Base-by-base conservation (phyloP, 2,888 invertebrate species). In the Smittia aterrima region DNA sequence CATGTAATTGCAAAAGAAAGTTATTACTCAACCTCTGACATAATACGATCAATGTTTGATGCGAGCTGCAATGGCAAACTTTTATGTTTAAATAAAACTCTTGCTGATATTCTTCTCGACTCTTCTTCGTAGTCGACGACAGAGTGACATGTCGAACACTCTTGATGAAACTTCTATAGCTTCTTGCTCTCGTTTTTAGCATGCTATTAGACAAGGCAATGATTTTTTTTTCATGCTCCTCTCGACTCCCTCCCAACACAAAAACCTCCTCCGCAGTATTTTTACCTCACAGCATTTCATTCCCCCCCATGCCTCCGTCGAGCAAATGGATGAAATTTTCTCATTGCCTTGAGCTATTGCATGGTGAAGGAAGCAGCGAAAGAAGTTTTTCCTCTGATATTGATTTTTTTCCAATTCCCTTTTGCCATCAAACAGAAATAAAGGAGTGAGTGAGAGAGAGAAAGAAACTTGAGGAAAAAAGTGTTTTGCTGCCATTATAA, bases 361-460 rank as follows among this genome's bases (percentile, higher is more conserved):
- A 58, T 47, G n/a, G 1, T 27, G 64, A 13, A 27, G n/a, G 25
- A 27, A 64, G 27, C 1, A 64, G 64, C 27, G n/a, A 64, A 64
- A 13, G 64, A 64, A 64, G 13, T 64, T 64, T 64, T 64, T 27
- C 64, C 25, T 64, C 38, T 20, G 13, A 20, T 72, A 72, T 72
- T 62, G 72, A 72, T 72, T 72, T 72, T 68, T 72, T 72, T 70
- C 68, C 68, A 70, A 70, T 70, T 70, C 40, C 47, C 53, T 70
- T 58, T 72, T 58, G 58, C 58, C 58, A 58, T 58, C 58, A 58
- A 58, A 22, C 58, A 2, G 58, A 58, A 16, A 47, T 3, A 47
- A 47, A 38, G 11, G 38, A 38, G n/a, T n/a, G n/a, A n/a, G n/a
- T n/a, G n/a, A n/a, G n/a, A n/a, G n/a, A n/a, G n/a, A n/a, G n/a